Evolutionary conservation across 2,888 invertebrate genomes (phyloP).

Genomic region (Drosophila infuscata): DNA sequence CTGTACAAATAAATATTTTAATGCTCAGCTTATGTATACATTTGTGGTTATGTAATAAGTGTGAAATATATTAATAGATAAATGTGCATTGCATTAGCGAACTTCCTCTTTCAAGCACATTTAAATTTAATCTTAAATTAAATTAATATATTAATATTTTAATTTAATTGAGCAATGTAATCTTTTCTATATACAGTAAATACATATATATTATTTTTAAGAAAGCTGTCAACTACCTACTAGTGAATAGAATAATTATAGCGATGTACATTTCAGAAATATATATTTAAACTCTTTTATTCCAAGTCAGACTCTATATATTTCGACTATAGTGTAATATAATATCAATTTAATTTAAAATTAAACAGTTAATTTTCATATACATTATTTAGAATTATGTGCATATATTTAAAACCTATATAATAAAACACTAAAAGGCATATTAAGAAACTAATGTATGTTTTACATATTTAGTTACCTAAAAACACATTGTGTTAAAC

Average conservation of each 20-base stretch:
- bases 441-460: not conserved
- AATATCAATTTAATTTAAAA: no score
- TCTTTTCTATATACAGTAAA: not conserved
- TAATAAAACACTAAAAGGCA: not conserved
- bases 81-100: not conserved
- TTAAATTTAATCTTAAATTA: not conserved
- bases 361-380: not conserved
- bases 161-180: not conserved
- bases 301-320: not conserved
- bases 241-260: not conserved
- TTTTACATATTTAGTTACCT: not conserved
- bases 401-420: not conserved
- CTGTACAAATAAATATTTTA: not conserved
- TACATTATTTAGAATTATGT: not conserved
- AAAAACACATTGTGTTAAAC: not conserved
- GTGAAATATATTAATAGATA: not conserved
- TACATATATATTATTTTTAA: not conserved
- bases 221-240: not conserved
- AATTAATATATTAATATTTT: not conserved
- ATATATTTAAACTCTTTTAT: not conserved
- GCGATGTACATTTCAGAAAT: not conserved
- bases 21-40: not conserved
- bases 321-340: not conserved
- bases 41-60: not conserved
- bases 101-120: not conserved